Evolutionary conservation across 2,797 vertebrate genomes (phyloP).

Genomic region (Hybognathus amarus): DNA sequence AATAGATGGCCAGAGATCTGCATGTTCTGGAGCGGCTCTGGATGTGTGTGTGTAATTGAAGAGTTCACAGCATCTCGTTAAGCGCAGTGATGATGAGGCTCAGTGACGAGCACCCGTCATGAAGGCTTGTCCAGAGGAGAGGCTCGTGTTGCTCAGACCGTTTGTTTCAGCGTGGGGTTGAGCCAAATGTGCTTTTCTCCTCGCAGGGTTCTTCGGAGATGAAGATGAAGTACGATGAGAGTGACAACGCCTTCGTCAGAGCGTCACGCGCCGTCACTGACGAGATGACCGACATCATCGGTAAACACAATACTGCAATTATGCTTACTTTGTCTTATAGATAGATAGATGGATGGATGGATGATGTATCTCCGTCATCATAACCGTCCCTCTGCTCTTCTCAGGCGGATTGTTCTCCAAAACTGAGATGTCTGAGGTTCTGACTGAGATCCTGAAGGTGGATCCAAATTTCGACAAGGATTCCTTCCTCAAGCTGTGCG

Average conservation of each 20-base stretch:
- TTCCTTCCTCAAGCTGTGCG: conserved; percentile 88
- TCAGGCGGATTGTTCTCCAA: conserved; percentile 94
- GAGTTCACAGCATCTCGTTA: background rate
- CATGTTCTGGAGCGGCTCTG: background rate
- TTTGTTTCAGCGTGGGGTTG: background rate
- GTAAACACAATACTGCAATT: conserved; percentile 69
- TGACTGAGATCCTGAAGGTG: conserved; percentile 91
- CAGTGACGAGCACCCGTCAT: background rate
- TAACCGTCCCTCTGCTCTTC: background rate
- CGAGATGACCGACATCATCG: conserved; percentile 89
- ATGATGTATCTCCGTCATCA: background rate
- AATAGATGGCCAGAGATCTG: conserved; percentile 58
- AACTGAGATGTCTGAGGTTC: conserved; percentile 95
- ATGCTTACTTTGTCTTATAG: background rate
- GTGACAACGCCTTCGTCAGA: conserved; percentile 89
- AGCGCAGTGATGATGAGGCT: background rate
- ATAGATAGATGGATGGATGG: fast-evolving
- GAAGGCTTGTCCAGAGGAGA: background rate
- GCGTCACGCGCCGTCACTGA: conserved; percentile 91
- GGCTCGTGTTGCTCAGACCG: background rate
- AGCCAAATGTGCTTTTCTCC: background rate
- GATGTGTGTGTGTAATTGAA: background rate
- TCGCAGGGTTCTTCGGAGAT: conserved; percentile 95
- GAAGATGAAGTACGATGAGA: conserved; percentile 99
- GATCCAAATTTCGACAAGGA: conserved; percentile 95